Evolutionary conservation across 92 coral and sea anemone species (phyloP), one percentile per base, ranked within the genome.

Genomic region (Zoanthus gigantus): DNA sequence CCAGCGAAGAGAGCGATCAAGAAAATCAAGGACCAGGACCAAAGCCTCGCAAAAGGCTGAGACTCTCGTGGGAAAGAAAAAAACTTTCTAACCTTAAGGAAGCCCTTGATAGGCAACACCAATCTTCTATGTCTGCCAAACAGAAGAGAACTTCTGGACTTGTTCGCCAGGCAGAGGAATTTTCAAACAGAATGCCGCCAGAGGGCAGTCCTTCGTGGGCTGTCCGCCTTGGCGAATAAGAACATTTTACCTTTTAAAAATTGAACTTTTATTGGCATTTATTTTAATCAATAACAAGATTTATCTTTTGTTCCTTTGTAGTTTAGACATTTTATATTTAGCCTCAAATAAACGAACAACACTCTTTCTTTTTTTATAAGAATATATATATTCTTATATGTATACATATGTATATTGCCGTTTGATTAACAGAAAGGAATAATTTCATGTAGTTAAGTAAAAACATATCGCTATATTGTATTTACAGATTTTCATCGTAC

Each of bases 131-230:
- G 74, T 68, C 74, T 0, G 12, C 74, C 23, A 69, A 69, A 69
- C 45, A 69, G 12, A 69, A 69, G 6, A n/a, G 74, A 69, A 69
- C 74, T 69, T 34, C 74, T 17, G 13, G 37, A 69, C 74, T 23
- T 69, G 74, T 28, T 17, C 74, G 74, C 74, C 74, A 69, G 45
- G 12, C 74, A 69, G 74, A 69, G 44, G 74, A 69, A 18, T 69
- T 69, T 69, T 69, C 74, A 0, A 17, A 14, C 34, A 69, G 45
- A 69, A 17, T 69, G 45, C 74, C 74, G 34, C 74, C 17, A 30
- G 74, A 69, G 4, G 74, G 45, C 45, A 28, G 74, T 69, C 74
- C 74, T 29, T 69, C 74, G 2, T 69, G 74, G 34, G 74, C 74
- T 69, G 44, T 28, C 74, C 74, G 45, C 74, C 8, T 28, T 30